Conservation (phyloP, 2,113 vertebrate species). For the Sminthopsis crassicaudata region DNA sequence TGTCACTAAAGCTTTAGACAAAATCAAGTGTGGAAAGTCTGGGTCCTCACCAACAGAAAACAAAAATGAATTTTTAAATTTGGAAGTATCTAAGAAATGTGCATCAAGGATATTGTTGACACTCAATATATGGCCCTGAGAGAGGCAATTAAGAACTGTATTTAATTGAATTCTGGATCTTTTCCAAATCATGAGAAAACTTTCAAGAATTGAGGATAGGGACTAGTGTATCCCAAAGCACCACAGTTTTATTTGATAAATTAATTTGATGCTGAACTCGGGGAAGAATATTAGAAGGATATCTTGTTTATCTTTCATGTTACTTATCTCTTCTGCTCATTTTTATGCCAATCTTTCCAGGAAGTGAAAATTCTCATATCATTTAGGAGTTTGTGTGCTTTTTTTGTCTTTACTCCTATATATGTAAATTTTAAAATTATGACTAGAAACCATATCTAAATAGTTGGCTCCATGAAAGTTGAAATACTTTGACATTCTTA, state of each 20-base stretch:
- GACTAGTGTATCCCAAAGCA: background rate
- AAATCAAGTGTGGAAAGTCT: background rate
- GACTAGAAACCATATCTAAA: slow-evolving; percentile 71
- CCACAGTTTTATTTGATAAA: background rate
- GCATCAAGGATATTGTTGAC: background rate
- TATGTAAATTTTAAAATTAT: slow-evolving; percentile 81
- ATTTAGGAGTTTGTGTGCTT: slow-evolving; percentile 41
- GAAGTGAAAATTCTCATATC: slow-evolving; percentile 50
- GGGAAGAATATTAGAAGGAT: background rate
- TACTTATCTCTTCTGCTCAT: slow-evolving; percentile 8
- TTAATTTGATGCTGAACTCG: background rate
- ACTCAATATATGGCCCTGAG: background rate
- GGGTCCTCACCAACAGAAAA: background rate
- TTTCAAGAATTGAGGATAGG: background rate
- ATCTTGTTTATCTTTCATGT: background rate
- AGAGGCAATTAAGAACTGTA: background rate
- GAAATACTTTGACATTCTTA: slow-evolving; percentile 66
- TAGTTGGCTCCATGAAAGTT: slow-evolving; percentile 62
- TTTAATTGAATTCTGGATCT: background rate
- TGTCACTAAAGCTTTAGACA: background rate
- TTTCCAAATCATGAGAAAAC: background rate
- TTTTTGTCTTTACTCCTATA: slow-evolving; percentile 78
- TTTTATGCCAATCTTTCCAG: slow-evolving; percentile 40
- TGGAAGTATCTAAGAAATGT: background rate
- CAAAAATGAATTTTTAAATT: background rate